Conservation (phyloP, 30 jellyfish, hydroid and myxozoan genomes). For the Cassiopea andromeda region DNA sequence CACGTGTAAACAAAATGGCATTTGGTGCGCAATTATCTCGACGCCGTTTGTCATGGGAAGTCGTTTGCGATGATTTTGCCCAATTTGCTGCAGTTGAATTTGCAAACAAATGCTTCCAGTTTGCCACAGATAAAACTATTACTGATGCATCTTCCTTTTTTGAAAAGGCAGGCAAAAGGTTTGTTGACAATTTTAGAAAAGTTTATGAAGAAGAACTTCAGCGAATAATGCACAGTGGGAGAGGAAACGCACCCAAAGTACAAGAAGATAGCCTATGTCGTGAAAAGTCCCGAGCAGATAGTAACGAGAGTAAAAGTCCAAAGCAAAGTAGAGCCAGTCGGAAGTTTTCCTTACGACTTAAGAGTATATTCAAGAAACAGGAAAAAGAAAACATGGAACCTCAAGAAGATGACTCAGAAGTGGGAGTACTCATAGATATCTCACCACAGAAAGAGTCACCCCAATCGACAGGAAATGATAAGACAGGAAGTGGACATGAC, state of each 20-base stretch:
- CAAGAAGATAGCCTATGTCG: slow-evolving; percentile 43
- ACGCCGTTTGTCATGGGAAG: slow-evolving; percentile 82
- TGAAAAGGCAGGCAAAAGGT: slow-evolving; percentile 80
- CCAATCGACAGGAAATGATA: slow-evolving; percentile 74
- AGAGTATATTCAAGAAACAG: slow-evolving; percentile 77
- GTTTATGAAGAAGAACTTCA: slow-evolving; percentile 86
- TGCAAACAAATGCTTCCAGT: slow-evolving; percentile 84
- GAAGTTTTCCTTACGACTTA: slow-evolving; percentile 83
- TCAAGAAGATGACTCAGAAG: slow-evolving; percentile 26
- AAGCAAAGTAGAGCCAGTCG: slow-evolving; percentile 72
- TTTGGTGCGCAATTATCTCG: slow-evolving; percentile 48
- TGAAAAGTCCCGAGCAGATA: slow-evolving; percentile 58
- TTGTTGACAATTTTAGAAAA: slow-evolving; percentile 66
- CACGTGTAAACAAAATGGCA: slow-evolving; percentile 26
- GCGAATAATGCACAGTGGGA: slow-evolving; percentile 71
- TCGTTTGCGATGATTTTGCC: slow-evolving; percentile 88
- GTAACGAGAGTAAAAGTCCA: slow-evolving; percentile 64
- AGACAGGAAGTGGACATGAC: slow-evolving; percentile 88
- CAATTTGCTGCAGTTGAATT: slow-evolving; percentile 88
- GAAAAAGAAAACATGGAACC: slow-evolving; percentile 82
- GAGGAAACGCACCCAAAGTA: slow-evolving; percentile 38
- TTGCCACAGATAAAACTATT: slow-evolving; percentile 72
- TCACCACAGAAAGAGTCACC: slow-evolving; percentile 65
- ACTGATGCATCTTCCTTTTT: slow-evolving; percentile 77
- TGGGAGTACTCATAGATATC: slow-evolving; percentile 62